phyloP scores from a whole-genome alignment of 30 jellyfish, hydroid and myxozoan genomes.

The Cassiopea xamachana region DNA sequence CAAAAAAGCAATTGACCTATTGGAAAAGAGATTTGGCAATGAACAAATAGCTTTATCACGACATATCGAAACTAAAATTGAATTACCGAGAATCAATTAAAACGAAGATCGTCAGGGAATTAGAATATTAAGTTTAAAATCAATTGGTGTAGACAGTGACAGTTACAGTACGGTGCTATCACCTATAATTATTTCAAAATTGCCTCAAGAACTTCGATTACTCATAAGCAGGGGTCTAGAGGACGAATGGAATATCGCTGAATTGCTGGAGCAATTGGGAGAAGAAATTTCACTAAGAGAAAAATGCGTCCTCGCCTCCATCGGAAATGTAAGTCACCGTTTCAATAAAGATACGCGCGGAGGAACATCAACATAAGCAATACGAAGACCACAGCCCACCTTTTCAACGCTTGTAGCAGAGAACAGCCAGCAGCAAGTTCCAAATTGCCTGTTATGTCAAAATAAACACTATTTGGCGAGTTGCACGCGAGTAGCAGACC shows the following conservation, averaged over 20 bases:
- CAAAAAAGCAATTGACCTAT: slow-evolving; percentile 8
- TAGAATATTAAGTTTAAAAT: slow-evolving; percentile 8
- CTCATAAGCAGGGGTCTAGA: background rate
- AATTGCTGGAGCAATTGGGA: slow-evolving; percentile 23
- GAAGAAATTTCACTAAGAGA: slow-evolving; percentile 40
- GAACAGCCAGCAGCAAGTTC: background rate
- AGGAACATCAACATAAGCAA: background rate
- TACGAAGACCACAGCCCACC: slow-evolving; percentile 7
- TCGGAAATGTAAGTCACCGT: background rate
- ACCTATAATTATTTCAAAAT: slow-evolving; percentile 18
- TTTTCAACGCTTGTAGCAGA: slow-evolving; percentile 16
- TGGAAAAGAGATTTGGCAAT: slow-evolving; percentile 38
- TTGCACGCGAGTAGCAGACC: slow-evolving; percentile 19
- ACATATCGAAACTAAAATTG: slow-evolving; percentile 14
- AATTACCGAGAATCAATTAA: slow-evolving; percentile 5
- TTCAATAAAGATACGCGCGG: background rate
- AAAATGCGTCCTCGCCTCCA: slow-evolving; percentile 13
- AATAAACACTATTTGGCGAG: slow-evolving; percentile 32
- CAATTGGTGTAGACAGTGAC: background rate
- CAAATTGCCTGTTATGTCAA: slow-evolving; percentile 20
- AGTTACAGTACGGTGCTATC: slow-evolving; percentile 14
- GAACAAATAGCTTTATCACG: slow-evolving; percentile 27
- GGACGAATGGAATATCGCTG: slow-evolving; percentile 23
- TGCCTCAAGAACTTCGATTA: slow-evolving; percentile 29
- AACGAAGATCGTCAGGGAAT: slow-evolving; percentile 6